phyloP scores from a whole-genome alignment of 2,888 invertebrate species.

The Bellardia pandia region DNA sequence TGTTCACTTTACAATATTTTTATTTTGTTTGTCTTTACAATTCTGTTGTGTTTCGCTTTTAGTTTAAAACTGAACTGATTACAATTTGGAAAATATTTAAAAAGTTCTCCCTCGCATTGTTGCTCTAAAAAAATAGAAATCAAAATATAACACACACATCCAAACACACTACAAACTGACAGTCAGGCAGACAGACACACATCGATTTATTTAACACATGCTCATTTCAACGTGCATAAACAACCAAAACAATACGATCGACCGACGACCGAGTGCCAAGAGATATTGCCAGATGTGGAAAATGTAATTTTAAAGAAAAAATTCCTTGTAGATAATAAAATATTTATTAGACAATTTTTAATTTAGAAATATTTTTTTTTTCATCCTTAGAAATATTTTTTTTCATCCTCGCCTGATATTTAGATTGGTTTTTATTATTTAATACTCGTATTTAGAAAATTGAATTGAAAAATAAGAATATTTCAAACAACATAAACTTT shows the following conservation, averaged over 20 bases:
- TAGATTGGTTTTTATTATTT: too few relatives aligned
- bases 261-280: neutral
- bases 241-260: constrained; percentile 5
- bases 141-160: constrained; percentile 27
- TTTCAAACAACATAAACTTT: too few relatives aligned
- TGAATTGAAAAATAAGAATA: too few relatives aligned
- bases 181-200: neutral
- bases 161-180: neutral
- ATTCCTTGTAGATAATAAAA: neutral
- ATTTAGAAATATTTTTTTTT: too few relatives aligned
- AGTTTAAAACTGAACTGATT: constrained; percentile 79
- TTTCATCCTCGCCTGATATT: too few relatives aligned
- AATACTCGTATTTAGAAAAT: too few relatives aligned
- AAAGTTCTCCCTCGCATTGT: constrained; percentile 70
- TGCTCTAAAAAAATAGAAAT: constrained; percentile 62
- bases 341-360: too few relatives aligned
- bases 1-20: constrained; percentile 63
- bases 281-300: constrained; percentile 26
- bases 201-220: constrained; percentile 50
- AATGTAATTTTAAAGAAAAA: neutral
- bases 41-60: constrained; percentile 74
- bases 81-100: constrained; percentile 76
- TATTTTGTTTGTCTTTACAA: constrained; percentile 51
- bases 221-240: constrained; percentile 40
- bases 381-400: too few relatives aligned